phyloP scores from a whole-genome alignment of 2,797 vertebrate genomes.

The Toxotes lorentzi region DNA sequence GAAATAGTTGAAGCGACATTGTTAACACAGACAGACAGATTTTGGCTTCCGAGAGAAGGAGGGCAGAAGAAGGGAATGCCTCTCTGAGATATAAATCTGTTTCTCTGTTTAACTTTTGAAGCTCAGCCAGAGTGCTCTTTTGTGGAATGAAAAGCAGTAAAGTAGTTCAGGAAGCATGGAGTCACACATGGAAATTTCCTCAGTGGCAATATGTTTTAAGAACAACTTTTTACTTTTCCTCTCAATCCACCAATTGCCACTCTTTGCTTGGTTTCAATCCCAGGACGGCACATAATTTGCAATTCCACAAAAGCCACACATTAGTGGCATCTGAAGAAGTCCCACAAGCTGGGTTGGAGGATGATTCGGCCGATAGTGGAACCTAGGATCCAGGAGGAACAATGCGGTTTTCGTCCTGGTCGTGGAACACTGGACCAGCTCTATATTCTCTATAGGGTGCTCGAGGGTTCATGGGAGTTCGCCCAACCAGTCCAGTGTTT shows the following conservation, averaged over 20 bases:
- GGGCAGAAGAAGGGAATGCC: neutral
- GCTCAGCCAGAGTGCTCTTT: slow-evolving; percentile 2
- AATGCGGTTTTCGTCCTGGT: too few relatives aligned
- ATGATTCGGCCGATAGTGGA: too few relatives aligned
- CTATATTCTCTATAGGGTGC: too few relatives aligned
- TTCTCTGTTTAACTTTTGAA: slow-evolving; percentile 20
- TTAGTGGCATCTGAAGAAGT: slow-evolving; percentile 38
- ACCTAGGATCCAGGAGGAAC: too few relatives aligned
- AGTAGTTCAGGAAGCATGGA: neutral
- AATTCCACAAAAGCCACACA: slow-evolving; percentile 39
- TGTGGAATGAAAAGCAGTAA: neutral
- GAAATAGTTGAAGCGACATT: slow-evolving; percentile 66
- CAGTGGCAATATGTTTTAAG: neutral
- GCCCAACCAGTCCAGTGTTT: too few relatives aligned
- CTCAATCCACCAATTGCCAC: neutral
- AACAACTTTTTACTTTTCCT: neutral
- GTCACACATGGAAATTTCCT: slow-evolving; percentile 13
- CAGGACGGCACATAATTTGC: slow-evolving; percentile 30
- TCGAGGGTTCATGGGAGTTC: too few relatives aligned
- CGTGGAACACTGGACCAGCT: too few relatives aligned
- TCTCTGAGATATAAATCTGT: slow-evolving; percentile 29
- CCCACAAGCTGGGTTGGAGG: too few relatives aligned
- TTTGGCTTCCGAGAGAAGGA: slow-evolving; percentile 29
- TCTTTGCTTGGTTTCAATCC: slow-evolving; percentile 19
- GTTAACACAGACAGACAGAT: slow-evolving; percentile 59